phyloP scores from a whole-genome alignment of 2,797 vertebrate genomes.

The Sphaeramia orbicularis region DNA sequence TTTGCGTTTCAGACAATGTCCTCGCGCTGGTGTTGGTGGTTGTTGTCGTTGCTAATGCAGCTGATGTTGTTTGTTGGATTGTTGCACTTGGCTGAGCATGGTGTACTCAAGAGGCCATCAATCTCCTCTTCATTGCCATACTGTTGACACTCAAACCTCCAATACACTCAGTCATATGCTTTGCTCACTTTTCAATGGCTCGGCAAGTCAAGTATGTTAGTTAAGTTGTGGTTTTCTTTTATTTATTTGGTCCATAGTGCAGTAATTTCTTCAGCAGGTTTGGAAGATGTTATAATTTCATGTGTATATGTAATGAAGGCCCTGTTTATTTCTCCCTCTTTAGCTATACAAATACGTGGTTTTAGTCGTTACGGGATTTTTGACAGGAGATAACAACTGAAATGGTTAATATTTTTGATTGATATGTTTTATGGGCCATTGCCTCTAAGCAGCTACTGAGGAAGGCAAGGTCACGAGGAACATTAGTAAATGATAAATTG shows the following conservation, averaged over 20 bases:
- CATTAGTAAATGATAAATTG: too few relatives aligned
- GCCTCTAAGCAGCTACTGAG: too few relatives aligned
- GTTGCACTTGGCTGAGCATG: constrained; percentile 66
- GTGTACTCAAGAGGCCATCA: constrained; percentile 66
- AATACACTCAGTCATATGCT: constrained; percentile 17
- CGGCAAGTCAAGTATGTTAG: constrained; percentile 1
- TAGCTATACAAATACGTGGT: too few relatives aligned
- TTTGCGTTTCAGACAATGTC: constrained; percentile 66
- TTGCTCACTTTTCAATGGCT: constrained; percentile 21
- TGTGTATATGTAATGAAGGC: too few relatives aligned
- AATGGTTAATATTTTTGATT: too few relatives aligned
- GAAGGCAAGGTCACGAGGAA: too few relatives aligned
- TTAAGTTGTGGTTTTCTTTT: not conserved
- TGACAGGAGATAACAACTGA: too few relatives aligned
- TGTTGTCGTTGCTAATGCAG: constrained; percentile 52
- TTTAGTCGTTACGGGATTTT: too few relatives aligned
- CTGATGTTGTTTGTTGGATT: constrained; percentile 68
- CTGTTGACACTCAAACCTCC: constrained; percentile 55
- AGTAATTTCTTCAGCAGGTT: constrained; percentile 5
- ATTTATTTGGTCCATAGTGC: constrained; percentile 7
- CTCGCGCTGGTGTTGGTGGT: constrained; percentile 41
- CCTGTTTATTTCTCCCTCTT: too few relatives aligned
- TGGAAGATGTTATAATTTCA: too few relatives aligned
- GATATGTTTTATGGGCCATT: too few relatives aligned
- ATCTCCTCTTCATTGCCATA: constrained; percentile 58